These are phyloP conservation scores for Sesamia nonagrioides DNA, from an alignment of 1,140 invertebrate genomes.

Conservation along the genomic window DNA sequence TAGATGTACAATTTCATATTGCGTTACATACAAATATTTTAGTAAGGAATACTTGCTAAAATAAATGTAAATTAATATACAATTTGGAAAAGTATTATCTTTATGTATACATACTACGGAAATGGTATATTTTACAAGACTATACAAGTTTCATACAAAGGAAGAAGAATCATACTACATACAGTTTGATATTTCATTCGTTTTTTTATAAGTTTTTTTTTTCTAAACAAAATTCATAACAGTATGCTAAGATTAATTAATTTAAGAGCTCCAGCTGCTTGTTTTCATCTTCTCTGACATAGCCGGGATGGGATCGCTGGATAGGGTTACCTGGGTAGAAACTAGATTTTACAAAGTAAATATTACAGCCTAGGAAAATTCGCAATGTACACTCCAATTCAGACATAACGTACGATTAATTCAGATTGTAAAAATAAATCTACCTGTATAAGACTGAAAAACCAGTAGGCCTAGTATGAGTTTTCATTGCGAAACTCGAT, in stretches of 20 bases:
- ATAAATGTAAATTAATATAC: slow-evolving; percentile 29
- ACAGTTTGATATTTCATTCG: too few species aligned
- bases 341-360: slow-evolving; percentile 68
- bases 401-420: slow-evolving; percentile 15
- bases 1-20: slow-evolving; percentile 39
- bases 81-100: slow-evolving; percentile 25
- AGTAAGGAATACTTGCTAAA: slow-evolving; percentile 18
- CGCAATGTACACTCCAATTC: slow-evolving; percentile 54
- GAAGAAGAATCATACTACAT: not conserved
- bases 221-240: slow-evolving; percentile 23
- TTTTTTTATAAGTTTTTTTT: too few species aligned
- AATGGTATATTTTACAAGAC: slow-evolving; percentile 33
- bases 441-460: not conserved
- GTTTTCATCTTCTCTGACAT: slow-evolving; percentile 87
- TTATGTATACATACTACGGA: slow-evolving; percentile 30
- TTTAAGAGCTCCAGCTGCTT: slow-evolving; percentile 83
- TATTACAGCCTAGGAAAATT: slow-evolving; percentile 69
- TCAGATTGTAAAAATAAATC: not conserved
- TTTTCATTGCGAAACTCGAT: too few species aligned
- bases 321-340: slow-evolving; percentile 84
- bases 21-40: slow-evolving; percentile 26
- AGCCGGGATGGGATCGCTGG: slow-evolving; percentile 88
- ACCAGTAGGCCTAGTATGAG: too few species aligned
- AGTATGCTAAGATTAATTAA: slow-evolving; percentile 19
- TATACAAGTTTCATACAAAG: slow-evolving; percentile 29